phyloP scores from a whole-genome alignment of 2,113 vertebrate genomes.

The Dicrurus megarhynchus region DNA sequence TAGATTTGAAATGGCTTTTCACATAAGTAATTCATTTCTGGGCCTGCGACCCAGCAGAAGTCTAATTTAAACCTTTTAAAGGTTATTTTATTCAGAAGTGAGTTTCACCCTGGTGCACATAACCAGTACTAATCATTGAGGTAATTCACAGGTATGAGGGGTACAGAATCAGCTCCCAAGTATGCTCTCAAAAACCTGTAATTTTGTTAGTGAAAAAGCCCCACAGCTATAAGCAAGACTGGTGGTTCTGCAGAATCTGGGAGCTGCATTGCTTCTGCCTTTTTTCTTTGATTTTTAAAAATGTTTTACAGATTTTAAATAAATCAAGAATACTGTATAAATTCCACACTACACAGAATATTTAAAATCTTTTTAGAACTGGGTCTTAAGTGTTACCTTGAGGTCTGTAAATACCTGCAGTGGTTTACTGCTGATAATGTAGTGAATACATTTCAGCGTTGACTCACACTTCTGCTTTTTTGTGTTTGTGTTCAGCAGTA shows the following conservation, averaged over 20 bases:
- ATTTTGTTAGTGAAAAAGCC: not conserved
- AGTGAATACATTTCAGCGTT: slow-evolving; percentile 42
- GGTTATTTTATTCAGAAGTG: not conserved
- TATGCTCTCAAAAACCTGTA: not conserved
- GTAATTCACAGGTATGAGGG: not conserved
- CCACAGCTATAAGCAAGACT: not conserved
- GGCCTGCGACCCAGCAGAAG: not conserved
- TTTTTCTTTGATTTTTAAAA: not conserved
- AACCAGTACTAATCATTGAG: not conserved
- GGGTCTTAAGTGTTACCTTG: slow-evolving; percentile 24
- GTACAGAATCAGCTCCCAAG: not conserved
- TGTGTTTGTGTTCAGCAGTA: slow-evolving; percentile 45
- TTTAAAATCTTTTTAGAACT: slow-evolving; percentile 31
- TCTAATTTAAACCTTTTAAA: not conserved
- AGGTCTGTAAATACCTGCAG: slow-evolving; percentile 61
- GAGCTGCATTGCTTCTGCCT: slow-evolving; percentile 17
- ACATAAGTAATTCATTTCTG: not conserved
- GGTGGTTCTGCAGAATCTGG: not conserved
- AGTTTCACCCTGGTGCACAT: not conserved
- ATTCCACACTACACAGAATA: slow-evolving; percentile 23
- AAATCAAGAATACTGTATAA: slow-evolving; percentile 39
- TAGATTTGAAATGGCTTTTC: not conserved
- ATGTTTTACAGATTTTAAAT: slow-evolving; percentile 40
- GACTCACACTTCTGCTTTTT: slow-evolving; percentile 45
- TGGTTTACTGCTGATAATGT: slow-evolving; percentile 24